Base-by-base conservation (phyloP, 2,888 invertebrate species). In the Synanthedon andrenaeformis region DNA sequence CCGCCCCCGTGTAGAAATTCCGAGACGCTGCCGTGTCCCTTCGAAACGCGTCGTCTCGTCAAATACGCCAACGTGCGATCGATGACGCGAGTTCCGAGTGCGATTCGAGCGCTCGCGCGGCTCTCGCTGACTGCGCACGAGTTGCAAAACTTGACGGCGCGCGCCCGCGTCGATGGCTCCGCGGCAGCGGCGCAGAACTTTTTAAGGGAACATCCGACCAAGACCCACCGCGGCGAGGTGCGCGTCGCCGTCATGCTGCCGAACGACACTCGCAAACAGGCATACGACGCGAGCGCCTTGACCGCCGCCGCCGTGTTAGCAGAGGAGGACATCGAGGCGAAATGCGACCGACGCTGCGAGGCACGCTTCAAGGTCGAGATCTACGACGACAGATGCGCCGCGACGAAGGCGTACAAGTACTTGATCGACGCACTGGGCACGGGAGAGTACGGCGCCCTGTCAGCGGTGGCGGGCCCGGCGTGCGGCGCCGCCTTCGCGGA, bases 381-480 rank as follows among this genome's bases (percentile, higher is more conserved):
- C 28, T 65, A 70, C 53, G 79, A 81, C 63, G 76, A 74, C 58
- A 72, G 67, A n/a, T 84, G 85, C 59, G 69, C 74, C 50, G 76
- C 79, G 8, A 62, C 76, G 42, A 64, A 64, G 52, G 81, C 80
- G 1, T 77, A 79, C 61, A 74, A 76, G 58, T 76, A 76, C 58
- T 63, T 83, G 56, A 70, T 72, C 53, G 75, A 76, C 60, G 78
- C 80, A 28, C 70, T 75, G n/a, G 71, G 74, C 42, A 61, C 72
- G 13, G 65, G 65, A 12, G 82, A 82, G 61, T 83, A 73, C 64
- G 74, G 72, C 23, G 67, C 74, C 53, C 67, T 83, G 61, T 68
- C 82, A 48, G 82, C 72, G 13, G 70, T 78, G 56, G 78, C 72
- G 48, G 85, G 83, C 2, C 82, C 83, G 23, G 79, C 80, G 57